These are phyloP conservation scores for Gymnopithys bicolor DNA, from an alignment of 2,797 vertebrate genomes.

Conservation along the genomic window DNA sequence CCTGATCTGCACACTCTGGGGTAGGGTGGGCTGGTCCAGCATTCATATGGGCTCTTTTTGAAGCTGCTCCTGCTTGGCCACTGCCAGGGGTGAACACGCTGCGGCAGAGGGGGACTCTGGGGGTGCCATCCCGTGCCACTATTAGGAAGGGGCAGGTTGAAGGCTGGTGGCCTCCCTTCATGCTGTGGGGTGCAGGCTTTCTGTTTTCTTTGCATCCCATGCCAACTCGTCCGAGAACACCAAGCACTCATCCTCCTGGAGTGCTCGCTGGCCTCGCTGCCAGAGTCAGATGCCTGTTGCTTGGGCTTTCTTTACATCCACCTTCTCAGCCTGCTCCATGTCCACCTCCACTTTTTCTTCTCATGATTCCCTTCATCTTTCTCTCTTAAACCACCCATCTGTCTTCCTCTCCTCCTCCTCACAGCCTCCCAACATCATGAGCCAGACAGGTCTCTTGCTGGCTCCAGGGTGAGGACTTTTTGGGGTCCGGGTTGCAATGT, in stretches of 20 bases:
- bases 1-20: not conserved
- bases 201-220: not conserved
- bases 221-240: not conserved
- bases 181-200: rapidly evolving
- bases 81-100: not conserved
- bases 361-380: not conserved
- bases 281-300: rapidly evolving
- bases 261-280: rapidly evolving
- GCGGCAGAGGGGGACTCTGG: rapidly evolving
- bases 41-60: not conserved
- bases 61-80: rapidly evolving
- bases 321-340: not conserved
- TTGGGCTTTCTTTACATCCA: not conserved
- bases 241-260: not conserved
- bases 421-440: not conserved
- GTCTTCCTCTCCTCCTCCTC: not conserved
- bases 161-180: not conserved
- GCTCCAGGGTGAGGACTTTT: not conserved
- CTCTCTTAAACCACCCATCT: rapidly evolving
- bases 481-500: not conserved
- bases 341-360: not conserved
- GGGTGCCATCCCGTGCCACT: not conserved
- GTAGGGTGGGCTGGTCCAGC: not conserved
- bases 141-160: not conserved
- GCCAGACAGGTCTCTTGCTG: not conserved